Conservation (phyloP, 2,113 vertebrate genomes). For the Vulpes ferrilata region DNA sequence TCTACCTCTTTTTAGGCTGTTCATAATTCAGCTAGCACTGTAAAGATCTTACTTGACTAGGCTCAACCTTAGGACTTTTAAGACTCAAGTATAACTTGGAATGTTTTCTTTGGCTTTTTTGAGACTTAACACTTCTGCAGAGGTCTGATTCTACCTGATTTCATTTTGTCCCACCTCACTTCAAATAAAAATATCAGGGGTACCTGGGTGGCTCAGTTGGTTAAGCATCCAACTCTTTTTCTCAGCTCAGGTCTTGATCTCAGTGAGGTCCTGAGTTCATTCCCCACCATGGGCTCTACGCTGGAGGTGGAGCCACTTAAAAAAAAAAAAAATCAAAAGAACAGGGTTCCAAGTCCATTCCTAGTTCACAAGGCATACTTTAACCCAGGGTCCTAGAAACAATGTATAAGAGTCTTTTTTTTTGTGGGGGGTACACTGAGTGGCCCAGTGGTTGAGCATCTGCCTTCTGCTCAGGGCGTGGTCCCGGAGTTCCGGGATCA, state of each 20-base stretch:
- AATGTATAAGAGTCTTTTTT: conserved; percentile 4
- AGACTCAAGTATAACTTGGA: background rate
- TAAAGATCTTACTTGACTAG: conserved; percentile 1
- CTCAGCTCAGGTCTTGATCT: background rate
- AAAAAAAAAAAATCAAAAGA: background rate
- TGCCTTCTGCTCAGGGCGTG: too few species aligned
- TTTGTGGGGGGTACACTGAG: too few species aligned
- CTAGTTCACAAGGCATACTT: background rate
- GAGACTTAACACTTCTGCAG: background rate
- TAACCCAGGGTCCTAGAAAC: background rate
- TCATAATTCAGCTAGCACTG: conserved; percentile 26
- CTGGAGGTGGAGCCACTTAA: background rate
- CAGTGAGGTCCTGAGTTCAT: background rate
- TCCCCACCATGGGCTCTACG: background rate
- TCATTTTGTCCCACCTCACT: background rate
- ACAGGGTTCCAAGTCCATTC: background rate
- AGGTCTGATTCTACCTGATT: background rate
- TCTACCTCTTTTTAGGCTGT: conserved; percentile 72
- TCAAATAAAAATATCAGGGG: background rate
- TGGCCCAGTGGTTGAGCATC: too few species aligned
- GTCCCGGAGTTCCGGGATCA: too few species aligned
- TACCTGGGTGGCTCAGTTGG: background rate
- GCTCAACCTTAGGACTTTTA: conserved; percentile 35
- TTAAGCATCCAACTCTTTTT: background rate
- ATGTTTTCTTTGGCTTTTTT: conserved; percentile 33